These are phyloP conservation scores for Todiramphus saurophagus DNA, from an alignment of 2,113 vertebrate species.

Conservation along the genomic window DNA sequence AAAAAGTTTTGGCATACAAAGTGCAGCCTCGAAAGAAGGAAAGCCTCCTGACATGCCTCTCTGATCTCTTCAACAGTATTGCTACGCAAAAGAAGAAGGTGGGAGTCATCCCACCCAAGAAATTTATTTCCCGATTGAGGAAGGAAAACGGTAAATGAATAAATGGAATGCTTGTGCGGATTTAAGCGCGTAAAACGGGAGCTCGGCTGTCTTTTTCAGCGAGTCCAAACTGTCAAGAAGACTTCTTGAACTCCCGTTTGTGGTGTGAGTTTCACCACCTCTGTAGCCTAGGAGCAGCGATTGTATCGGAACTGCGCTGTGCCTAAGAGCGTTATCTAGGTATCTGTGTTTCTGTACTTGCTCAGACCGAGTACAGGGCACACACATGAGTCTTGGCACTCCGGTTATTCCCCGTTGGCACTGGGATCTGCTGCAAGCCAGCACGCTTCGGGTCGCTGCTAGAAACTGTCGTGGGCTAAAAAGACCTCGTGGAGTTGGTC, in stretches of 20 bases:
- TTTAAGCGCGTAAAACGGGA: not conserved
- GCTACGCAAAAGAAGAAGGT: slow-evolving; percentile 95
- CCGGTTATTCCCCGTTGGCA: not conserved
- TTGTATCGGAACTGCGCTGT: not conserved
- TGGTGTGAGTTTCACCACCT: not conserved
- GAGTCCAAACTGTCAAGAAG: not conserved
- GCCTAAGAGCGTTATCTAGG: not conserved
- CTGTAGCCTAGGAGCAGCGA: not conserved
- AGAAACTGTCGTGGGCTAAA: not conserved
- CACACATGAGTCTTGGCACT: not conserved
- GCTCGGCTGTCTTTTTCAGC: not conserved
- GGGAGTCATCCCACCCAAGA: slow-evolving; percentile 93
- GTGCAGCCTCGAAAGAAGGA: slow-evolving; percentile 90
- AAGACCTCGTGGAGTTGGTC: not conserved
- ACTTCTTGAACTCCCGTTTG: not conserved
- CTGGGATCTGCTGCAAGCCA: not conserved
- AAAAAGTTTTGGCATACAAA: slow-evolving; percentile 93
- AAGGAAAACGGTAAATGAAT: slow-evolving; percentile 86
- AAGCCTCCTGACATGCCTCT: slow-evolving; percentile 88
- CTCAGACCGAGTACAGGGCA: not conserved
- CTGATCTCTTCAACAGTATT: slow-evolving; percentile 93
- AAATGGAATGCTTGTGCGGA: not conserved
- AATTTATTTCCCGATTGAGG: slow-evolving; percentile 89
- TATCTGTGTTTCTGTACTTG: not conserved
- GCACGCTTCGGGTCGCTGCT: not conserved